phyloP scores from a whole-genome alignment of 2,888 invertebrate genomes.

The Pseudeuparius sepicola region DNA sequence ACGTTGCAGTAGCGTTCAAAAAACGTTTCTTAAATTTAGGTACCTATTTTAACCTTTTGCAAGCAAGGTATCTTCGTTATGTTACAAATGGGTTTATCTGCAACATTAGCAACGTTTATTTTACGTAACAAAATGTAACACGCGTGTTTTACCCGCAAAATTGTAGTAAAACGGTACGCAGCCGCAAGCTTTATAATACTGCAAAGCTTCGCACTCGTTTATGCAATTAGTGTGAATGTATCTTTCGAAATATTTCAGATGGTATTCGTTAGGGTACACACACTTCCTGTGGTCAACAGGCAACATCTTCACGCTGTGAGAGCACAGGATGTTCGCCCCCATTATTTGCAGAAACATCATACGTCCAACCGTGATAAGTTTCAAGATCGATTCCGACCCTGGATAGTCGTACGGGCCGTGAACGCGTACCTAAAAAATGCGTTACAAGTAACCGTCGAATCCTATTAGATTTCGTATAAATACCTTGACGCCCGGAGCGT shows the following conservation, averaged over 20 bases:
- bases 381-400: slow-evolving; percentile 22
- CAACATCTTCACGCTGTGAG: slow-evolving; percentile 20
- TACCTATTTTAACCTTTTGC: slow-evolving; percentile 16
- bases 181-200: slow-evolving; percentile 26
- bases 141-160: slow-evolving; percentile 23
- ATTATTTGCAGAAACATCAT: slow-evolving; percentile 24
- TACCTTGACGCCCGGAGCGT: slow-evolving; percentile 12
- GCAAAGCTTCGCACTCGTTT: slow-evolving; percentile 27
- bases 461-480: no score
- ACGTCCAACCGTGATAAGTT: slow-evolving; percentile 23
- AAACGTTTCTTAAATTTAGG: no score
- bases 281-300: slow-evolving; percentile 30
- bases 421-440: slow-evolving; percentile 25
- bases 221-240: slow-evolving; percentile 34
- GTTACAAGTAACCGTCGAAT: background rate
- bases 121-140: no score
- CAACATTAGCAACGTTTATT: slow-evolving; percentile 20
- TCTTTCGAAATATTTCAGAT: slow-evolving; percentile 25
- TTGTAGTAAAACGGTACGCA: slow-evolving; percentile 33
- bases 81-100: slow-evolving; percentile 30
- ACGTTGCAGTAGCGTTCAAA: no score
- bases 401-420: slow-evolving; percentile 31
- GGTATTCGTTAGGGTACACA: slow-evolving; percentile 22
- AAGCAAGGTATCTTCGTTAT: slow-evolving; percentile 32
- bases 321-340: slow-evolving; percentile 26